A percentile compares a stretch with the other conserved stretches of the same genome.
These are phyloP conservation scores for Buathra laborator DNA, from an alignment of 2,888 invertebrate genomes.

Conservation along the genomic window DNA sequence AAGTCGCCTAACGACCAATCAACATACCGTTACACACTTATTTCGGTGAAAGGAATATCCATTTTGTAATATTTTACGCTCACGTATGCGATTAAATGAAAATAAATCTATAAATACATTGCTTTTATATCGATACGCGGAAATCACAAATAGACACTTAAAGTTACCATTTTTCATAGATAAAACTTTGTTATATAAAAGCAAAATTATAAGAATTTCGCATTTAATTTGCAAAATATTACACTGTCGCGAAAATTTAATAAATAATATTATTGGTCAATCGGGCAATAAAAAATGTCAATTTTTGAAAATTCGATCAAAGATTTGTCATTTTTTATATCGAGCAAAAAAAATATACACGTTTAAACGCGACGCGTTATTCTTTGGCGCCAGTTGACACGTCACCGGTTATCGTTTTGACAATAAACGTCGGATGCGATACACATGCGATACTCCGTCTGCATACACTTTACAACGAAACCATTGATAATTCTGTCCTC, in stretches of 20 bases:
- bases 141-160: background rate
- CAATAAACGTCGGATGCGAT: conserved; percentile 2
- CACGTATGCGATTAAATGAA: background rate
- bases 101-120: background rate
- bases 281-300: too few relatives aligned
- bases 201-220: too few relatives aligned
- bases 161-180: background rate
- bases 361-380: background rate
- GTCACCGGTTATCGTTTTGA: conserved; percentile 1
- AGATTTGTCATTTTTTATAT: too few relatives aligned
- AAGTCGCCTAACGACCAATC: conserved; percentile 5
- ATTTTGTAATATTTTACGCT: background rate
- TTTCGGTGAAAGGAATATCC: background rate
- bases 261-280: too few relatives aligned
- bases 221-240: too few relatives aligned
- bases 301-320: too few relatives aligned
- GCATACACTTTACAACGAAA: background rate
- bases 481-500: background rate
- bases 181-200: background rate
- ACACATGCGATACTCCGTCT: background rate
- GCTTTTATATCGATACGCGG: background rate
- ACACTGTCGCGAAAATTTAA: too few relatives aligned
- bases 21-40: conserved; percentile 13
- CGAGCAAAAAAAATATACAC: background rate
- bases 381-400: background rate